Percentiles rank a stretch among this genome's conserved stretches.
Evolutionary conservation across 2,888 invertebrate genomes (phyloP).

Genomic region (Pterostichus niger): DNA sequence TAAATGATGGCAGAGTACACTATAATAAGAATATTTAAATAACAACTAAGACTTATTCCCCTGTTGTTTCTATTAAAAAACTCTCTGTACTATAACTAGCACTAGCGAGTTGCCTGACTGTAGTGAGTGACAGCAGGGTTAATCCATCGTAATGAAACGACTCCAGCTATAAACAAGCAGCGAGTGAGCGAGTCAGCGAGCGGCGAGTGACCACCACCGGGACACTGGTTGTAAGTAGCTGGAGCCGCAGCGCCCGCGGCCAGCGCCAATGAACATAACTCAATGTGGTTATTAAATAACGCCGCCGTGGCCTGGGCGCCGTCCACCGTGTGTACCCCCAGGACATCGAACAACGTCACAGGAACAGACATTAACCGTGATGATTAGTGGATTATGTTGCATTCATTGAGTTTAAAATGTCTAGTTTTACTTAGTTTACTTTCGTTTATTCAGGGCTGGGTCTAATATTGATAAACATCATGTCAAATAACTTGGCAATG

Average conservation of each 20-base stretch:
- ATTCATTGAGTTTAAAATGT: too few relatives aligned
- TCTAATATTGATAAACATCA: too few relatives aligned
- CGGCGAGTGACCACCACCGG: constrained; percentile 10
- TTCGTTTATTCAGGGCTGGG: too few relatives aligned
- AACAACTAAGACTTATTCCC: too few relatives aligned
- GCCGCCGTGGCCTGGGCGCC: constrained; percentile 21
- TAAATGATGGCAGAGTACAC: too few relatives aligned
- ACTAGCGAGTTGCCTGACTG: background rate
- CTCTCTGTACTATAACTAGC: too few relatives aligned
- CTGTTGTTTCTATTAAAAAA: too few relatives aligned
- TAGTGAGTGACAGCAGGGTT: constrained; percentile 19
- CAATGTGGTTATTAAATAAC: constrained; percentile 40
- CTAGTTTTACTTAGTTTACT: too few relatives aligned
- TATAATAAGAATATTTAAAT: too few relatives aligned
- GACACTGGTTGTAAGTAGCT: constrained; percentile 18
- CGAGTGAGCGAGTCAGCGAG: too few relatives aligned
- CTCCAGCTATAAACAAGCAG: constrained; percentile 3
- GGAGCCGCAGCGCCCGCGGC: background rate
- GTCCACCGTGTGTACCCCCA: background rate
- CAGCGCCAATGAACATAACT: constrained; percentile 45
- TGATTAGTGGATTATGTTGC: too few relatives aligned
- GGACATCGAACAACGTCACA: background rate
- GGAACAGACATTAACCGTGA: background rate
- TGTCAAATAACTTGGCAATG: too few relatives aligned
- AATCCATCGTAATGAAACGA: constrained; percentile 38